Evolutionary conservation across 23 tunicate genomes (phyloP), one percentile per base, ranked within the genome.

Genomic region (Aplidium turbinatum): DNA sequence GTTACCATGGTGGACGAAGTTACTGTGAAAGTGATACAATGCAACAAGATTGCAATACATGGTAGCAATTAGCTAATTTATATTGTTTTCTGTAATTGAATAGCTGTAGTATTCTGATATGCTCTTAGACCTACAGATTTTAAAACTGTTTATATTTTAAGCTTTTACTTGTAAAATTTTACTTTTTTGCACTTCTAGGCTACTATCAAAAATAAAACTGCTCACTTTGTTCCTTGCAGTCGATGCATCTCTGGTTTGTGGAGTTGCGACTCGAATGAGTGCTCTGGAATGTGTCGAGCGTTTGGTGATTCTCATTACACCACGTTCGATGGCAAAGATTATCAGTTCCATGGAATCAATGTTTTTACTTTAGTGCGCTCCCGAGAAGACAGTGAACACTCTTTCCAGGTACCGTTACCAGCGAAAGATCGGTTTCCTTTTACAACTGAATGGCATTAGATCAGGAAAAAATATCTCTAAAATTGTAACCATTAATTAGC

Each of bases 1-100:
- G 97, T 71, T 91, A 91, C 58, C 97, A 91, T 67, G 97, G 97
- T 42, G 97, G 97, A 19, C 63, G 97, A 68, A 91, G 97, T 30
- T 91, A 91, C 72, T 36, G 57, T 28, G 97, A 91, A 78, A 75
- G 76, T 54, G 97, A 91, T 25, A 85, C 77, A 16, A 91, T 91
- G 97, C 97, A 91, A 58, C 97, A 91, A 79, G 97, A 91, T 47
- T 91, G 97, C 78, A 91, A 91, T 80, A 91, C 85, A 33, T 91
- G 97, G 97, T 91, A 33, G 33, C 77, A 42, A 42, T 42, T 42
- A 42, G n/a, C n/a, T n/a, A n/a, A n/a, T n/a, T n/a, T n/a, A n/a
- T n/a, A n/a, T n/a, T n/a, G n/a, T n/a, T n/a, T n/a, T n/a, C n/a
- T n/a, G n/a, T n/a, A n/a, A n/a, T n/a, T n/a, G n/a, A n/a, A n/a